Percentiles rank a stretch among this genome's conserved stretches.
phyloP scores from a whole-genome alignment of 2,797 vertebrate genomes.

The Xenopus petersii region DNA sequence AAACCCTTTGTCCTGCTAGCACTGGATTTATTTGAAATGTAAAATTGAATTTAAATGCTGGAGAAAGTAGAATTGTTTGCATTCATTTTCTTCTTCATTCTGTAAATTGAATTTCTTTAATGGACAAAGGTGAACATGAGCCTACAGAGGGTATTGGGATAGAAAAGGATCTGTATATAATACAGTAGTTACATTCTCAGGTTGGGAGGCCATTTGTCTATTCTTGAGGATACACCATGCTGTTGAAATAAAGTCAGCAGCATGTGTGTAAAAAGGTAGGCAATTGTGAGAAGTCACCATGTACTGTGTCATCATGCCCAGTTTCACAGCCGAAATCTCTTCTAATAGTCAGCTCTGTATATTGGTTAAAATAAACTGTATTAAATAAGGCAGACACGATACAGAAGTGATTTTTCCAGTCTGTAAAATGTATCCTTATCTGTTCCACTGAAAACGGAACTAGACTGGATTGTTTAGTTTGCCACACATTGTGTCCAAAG shows the following conservation, averaged over 20 bases:
- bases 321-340: slow-evolving; percentile 15
- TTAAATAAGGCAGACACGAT: slow-evolving; percentile 37
- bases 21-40: slow-evolving; percentile 19
- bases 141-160: neutral
- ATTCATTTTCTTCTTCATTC: neutral
- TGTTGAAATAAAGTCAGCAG: slow-evolving; percentile 1
- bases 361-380: slow-evolving; percentile 33
- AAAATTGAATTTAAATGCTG: neutral
- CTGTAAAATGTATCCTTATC: slow-evolving; percentile 32
- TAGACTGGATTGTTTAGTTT: slow-evolving; percentile 26
- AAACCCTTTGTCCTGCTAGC: neutral
- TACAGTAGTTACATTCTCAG: slow-evolving; percentile 25
- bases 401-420: slow-evolving; percentile 19
- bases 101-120: neutral
- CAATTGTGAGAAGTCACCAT: neutral
- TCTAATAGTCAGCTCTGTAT: slow-evolving; percentile 7
- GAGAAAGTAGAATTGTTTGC: slow-evolving; percentile 25
- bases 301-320: slow-evolving; percentile 10
- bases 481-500: slow-evolving; percentile 15
- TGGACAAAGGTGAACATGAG: neutral
- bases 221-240: neutral
- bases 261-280: neutral
- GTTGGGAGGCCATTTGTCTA: neutral
- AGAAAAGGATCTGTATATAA: slow-evolving; percentile 8
- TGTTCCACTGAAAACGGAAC: slow-evolving; percentile 22